Base-by-base conservation (phyloP, 2,797 vertebrate species). In the Florisuga fusca region DNA sequence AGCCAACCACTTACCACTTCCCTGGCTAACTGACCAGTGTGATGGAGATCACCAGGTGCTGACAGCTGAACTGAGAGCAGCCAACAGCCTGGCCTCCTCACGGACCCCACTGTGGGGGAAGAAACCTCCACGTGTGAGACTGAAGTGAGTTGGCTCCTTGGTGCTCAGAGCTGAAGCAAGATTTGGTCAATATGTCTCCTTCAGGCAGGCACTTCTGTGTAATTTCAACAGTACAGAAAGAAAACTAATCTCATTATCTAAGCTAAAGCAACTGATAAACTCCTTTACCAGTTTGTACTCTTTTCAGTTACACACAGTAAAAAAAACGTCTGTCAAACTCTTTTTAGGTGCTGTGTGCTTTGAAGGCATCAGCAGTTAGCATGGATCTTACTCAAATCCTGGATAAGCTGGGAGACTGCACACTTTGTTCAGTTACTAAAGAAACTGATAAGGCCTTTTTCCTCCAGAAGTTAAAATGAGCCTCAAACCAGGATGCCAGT, bases 31-130 rank as follows among this genome's bases (percentile, higher is more conserved):
- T 4, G 17, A 48, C 11, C 58, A 84, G 69, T 27, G 33, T 67
- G 53, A 36, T 0, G 0, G 1, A 31, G 74, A 22, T 50, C 66
- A 61, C 31, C 12, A 20, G 20, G 22, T 34, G 36, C 45, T 64
- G 71, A 54, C 18, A 58, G 74, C 31, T 78, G 69, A 75, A 57
- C 58, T 10, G 6, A 41, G 58, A 46, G 57, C 31, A 75, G 80
- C 58, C 59, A 84, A 55, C 10, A 88, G 58, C 33, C 12, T 0
- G 0, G 26, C 22, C 62, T 34, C 31, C 0, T 0, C 48, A 45
- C 53, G 89, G 61, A 58, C 20, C 51, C 31, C 4, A 1, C 7
- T 2, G 33, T 3, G 5, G 27, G 26, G 27, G 29, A 34, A 46
- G 13, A 74, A 85, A 38, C 25, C 27, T 69, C 34, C 12, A 23